A percentile compares a stretch with the other conserved stretches of the same genome.
These are phyloP conservation scores for Campoletis raptor DNA, from an alignment of 2,888 invertebrate species.

Conservation along the genomic window DNA sequence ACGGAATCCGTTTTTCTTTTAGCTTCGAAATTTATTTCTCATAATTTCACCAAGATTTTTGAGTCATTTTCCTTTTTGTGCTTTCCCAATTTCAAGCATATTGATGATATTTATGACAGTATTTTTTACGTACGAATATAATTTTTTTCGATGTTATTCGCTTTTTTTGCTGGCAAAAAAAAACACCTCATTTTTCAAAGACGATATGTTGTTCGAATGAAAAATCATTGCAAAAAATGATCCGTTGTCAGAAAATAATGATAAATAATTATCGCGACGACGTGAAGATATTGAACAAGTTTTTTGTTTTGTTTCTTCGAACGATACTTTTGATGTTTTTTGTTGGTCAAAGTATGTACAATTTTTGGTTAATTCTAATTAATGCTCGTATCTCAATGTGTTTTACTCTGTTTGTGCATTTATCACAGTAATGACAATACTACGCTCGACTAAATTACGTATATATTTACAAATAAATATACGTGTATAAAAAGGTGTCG, in stretches of 20 bases:
- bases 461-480: constrained; percentile 39
- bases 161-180: background rate
- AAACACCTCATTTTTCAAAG: no score
- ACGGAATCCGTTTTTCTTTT: background rate
- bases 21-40: background rate
- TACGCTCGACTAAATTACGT: constrained; percentile 65
- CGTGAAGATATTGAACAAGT: background rate
- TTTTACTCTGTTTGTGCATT: constrained; percentile 61
- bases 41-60: background rate
- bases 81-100: background rate
- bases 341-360: background rate
- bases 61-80: background rate
- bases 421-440: constrained; percentile 74
- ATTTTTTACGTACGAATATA: background rate
- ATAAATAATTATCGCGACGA: background rate
- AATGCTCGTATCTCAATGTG: constrained; percentile 36
- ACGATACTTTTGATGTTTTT: background rate
- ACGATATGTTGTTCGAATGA: background rate
- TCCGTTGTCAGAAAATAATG: background rate
- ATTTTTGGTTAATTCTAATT: constrained; percentile 8
- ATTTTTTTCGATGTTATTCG: background rate
- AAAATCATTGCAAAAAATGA: background rate
- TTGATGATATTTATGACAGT: background rate
- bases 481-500: constrained; percentile 1
- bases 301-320: background rate